Conservation (phyloP, 2,888 invertebrate species). For the Willowsia nigromaculata region DNA sequence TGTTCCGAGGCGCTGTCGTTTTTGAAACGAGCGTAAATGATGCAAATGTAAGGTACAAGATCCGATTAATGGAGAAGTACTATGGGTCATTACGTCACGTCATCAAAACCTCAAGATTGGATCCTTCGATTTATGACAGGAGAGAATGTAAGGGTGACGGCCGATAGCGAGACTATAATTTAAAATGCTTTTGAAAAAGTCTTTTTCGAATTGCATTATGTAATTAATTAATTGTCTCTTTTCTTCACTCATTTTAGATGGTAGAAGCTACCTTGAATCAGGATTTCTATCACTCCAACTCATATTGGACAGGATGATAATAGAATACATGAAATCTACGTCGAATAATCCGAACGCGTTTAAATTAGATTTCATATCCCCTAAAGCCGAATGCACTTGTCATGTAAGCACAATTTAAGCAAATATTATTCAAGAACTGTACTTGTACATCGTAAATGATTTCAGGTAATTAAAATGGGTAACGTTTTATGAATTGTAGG, state of each 20-base stretch:
- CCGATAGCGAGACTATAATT: too few relatives aligned
- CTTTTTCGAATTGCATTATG: too few relatives aligned
- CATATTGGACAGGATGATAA: not conserved
- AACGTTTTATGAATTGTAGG: too few relatives aligned
- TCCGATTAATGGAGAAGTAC: slow-evolving; percentile 45
- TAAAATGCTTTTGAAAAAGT: too few relatives aligned
- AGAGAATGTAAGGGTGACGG: slow-evolving; percentile 33
- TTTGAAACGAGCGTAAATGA: slow-evolving; percentile 26
- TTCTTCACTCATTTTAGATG: not conserved
- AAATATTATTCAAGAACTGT: too few relatives aligned
- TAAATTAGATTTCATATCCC: not conserved
- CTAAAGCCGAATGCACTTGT: not conserved
- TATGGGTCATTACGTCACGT: slow-evolving; percentile 25
- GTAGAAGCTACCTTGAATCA: not conserved
- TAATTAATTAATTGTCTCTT: too few relatives aligned
- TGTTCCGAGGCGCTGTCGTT: slow-evolving; percentile 42
- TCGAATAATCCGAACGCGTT: not conserved
- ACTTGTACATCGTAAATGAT: too few relatives aligned
- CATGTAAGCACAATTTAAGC: not conserved
- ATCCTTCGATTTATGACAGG: not conserved
- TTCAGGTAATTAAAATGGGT: too few relatives aligned
- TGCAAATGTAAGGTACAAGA: slow-evolving; percentile 37
- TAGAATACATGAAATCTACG: not conserved
- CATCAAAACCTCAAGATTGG: not conserved
- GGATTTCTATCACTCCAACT: slow-evolving; percentile 35